Percentiles rank a stretch among this genome's conserved stretches.
These are phyloP conservation scores for Metopia argyrocephala DNA, from an alignment of 2,888 invertebrate species.

Conservation along the genomic window DNA sequence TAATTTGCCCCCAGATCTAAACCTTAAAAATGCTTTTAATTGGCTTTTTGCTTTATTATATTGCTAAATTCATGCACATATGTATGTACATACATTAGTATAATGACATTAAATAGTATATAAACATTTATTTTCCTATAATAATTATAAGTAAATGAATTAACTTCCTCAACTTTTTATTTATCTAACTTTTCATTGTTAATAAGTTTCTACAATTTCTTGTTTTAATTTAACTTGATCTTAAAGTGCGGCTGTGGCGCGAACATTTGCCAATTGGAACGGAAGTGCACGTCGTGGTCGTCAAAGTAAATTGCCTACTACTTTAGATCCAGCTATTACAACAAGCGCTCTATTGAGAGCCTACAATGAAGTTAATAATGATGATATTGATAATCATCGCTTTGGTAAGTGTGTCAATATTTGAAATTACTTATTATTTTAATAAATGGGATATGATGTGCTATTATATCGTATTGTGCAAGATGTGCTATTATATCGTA, in stretches of 20 bases:
- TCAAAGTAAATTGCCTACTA: constrained; percentile 81
- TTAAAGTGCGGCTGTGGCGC: constrained; percentile 85
- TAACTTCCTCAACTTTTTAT: constrained; percentile 30
- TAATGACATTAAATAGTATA: too few relatives aligned
- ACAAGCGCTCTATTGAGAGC: constrained; percentile 84
- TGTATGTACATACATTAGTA: too few relatives aligned
- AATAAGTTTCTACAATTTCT: neutral
- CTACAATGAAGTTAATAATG: constrained; percentile 81
- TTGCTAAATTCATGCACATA: too few relatives aligned
- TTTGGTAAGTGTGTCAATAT: constrained; percentile 76
- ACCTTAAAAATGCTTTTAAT: too few relatives aligned
- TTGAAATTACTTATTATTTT: too few relatives aligned
- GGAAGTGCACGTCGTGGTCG: constrained; percentile 85
- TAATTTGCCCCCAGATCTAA: too few relatives aligned
- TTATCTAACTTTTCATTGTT: constrained; percentile 15
- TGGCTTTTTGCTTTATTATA: too few relatives aligned
- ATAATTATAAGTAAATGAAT: constrained; percentile 1
- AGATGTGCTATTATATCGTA: too few relatives aligned
- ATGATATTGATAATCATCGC: constrained; percentile 78
- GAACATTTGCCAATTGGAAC: constrained; percentile 85
- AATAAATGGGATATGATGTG: too few relatives aligned
- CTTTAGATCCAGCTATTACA: constrained; percentile 87
- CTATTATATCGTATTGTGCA: too few relatives aligned
- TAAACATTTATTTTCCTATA: too few relatives aligned
- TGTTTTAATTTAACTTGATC: constrained; percentile 2